phyloP scores from a whole-genome alignment of 2,113 vertebrate species.

The Spermophilus dauricus region DNA sequence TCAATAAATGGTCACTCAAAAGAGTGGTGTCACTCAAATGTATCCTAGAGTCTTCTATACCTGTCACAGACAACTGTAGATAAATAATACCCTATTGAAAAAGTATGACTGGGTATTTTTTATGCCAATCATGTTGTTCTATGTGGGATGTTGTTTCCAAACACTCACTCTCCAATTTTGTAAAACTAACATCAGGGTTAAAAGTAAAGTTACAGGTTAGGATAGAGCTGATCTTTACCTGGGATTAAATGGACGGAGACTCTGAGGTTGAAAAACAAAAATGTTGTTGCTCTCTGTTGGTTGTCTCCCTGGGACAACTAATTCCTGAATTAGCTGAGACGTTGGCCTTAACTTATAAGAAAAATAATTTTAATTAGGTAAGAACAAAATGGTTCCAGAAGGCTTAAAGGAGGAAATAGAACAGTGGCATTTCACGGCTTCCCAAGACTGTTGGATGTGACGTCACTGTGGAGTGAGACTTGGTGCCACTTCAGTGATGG shows the following conservation, averaged over 20 bases:
- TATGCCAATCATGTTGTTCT: not conserved
- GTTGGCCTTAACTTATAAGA: not conserved
- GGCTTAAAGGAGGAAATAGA: not conserved
- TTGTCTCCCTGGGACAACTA: not conserved
- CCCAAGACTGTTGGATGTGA: not conserved
- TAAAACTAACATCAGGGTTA: not conserved
- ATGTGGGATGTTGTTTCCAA: not conserved
- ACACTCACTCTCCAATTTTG: not conserved
- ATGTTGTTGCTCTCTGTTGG: not conserved
- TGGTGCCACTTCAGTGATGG: not conserved
- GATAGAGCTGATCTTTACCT: not conserved
- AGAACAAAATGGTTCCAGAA: slow-evolving; percentile 16
- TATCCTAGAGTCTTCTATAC: not conserved
- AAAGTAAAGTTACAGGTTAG: not conserved
- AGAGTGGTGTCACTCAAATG: not conserved
- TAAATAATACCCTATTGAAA: not conserved
- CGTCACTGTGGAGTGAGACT: not conserved
- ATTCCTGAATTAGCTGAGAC: slow-evolving; percentile 37
- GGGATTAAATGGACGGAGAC: not conserved
- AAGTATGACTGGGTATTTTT: not conserved
- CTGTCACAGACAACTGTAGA: not conserved
- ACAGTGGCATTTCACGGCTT: not conserved
- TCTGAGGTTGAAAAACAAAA: not conserved
- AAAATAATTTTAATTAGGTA: slow-evolving; percentile 46
- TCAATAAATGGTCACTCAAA: not conserved